Base-by-base conservation (phyloP, 2,797 vertebrate species). In the Darevskia nairensis region DNA sequence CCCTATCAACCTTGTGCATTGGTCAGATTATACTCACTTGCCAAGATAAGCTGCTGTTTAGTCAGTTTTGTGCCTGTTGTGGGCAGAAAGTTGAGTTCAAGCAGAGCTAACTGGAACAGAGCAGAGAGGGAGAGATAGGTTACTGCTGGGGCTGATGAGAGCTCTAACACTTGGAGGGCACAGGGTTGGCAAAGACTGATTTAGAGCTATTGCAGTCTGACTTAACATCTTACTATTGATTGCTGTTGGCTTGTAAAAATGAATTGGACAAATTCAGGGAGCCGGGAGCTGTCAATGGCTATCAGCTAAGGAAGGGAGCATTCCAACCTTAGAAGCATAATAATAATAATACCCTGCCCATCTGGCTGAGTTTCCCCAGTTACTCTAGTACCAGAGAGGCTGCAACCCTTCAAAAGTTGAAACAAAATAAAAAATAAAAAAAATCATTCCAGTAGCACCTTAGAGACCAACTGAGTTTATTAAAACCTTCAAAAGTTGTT, bases 1-100 rank as follows among this genome's bases (percentile, higher is more conserved):
- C 39, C 2, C 21, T 19, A 7, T n/a, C 82, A n/a, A 17, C 5
- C 50, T 32, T 50, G n/a, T 27, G 6, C 25, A 3, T 25, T 7
- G 8, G 41, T 2, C 0, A 15, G 59, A 55, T 10, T 66, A 71
- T 92, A 98, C 98, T 98, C 93, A 99, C 98, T 97, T 64, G 98
- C 98, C 93, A 99, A 95, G 92, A 99, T 98, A 41, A 99, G 98
- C 95, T 99, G 98, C 94, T 98, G 98, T 92, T 98, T 98, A 6
- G 98, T 98, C 81, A 98, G 96, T 39, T 97, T 97, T 5, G 97
- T 97, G 80, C 98, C 98, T n/a, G 95, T 95, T 21, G 98, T 99
- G 3, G 98, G 98, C 92, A 99, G 95, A 93, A 99, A 99, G 94
- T 99, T 99, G 92, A 99, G 97, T 88, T 99, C 98, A 96, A 99